Evolutionary conservation across 2,797 vertebrate species (phyloP).

Genomic region (Hipposideros larvatus): DNA sequence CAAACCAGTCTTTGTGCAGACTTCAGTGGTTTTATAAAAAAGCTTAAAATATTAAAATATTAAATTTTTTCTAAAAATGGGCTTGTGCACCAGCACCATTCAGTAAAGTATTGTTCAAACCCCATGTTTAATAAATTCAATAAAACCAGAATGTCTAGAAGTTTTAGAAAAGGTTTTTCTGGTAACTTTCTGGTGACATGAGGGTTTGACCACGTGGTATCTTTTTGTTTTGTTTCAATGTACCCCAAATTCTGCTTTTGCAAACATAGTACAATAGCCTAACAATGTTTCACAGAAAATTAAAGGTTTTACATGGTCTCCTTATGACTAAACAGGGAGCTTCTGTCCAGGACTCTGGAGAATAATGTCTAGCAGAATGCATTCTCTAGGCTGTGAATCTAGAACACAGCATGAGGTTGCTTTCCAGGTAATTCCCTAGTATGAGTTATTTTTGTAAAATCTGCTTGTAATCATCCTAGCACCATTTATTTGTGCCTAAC

Average conservation of each 20-base stretch:
- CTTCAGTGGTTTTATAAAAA: not conserved
- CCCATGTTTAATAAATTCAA: not conserved
- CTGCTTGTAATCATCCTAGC: too few species aligned
- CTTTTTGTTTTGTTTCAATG: too few species aligned
- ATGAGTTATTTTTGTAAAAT: too few species aligned
- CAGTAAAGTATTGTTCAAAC: not conserved
- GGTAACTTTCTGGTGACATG: not conserved
- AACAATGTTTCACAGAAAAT: too few species aligned
- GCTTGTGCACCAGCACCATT: not conserved
- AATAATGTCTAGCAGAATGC: too few species aligned
- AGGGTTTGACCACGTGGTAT: not conserved
- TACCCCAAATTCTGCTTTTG: too few species aligned
- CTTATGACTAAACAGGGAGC: too few species aligned
- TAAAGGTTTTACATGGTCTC: too few species aligned
- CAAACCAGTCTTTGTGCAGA: not conserved
- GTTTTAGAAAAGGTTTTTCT: not conserved
- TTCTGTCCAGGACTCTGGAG: too few species aligned
- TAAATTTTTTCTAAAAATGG: not conserved
- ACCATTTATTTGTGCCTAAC: too few species aligned
- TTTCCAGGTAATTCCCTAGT: not conserved
- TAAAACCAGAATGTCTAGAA: not conserved
- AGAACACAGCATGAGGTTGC: not conserved
- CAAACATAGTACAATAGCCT: too few species aligned
- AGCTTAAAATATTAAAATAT: not conserved
- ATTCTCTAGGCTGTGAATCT: not conserved